Conservation (phyloP, 2,113 vertebrate genomes). For the Hippocampus barbouri region DNA sequence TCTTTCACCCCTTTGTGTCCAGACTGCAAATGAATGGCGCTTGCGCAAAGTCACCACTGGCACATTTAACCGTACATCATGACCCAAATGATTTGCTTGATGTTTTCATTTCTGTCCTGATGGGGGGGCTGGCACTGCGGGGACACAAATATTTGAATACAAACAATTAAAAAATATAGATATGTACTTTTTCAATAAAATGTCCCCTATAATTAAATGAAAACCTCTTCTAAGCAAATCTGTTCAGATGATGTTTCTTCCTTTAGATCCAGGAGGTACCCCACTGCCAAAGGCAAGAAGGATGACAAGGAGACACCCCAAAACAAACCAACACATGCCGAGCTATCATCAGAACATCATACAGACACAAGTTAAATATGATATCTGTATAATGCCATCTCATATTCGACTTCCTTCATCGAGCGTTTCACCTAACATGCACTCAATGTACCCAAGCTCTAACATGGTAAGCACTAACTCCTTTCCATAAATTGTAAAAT, state of each 20-base stretch:
- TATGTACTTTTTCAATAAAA: too few species aligned
- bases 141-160: too few species aligned
- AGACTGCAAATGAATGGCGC: too few species aligned
- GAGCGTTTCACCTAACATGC: neutral
- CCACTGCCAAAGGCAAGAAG: slow-evolving; percentile 8
- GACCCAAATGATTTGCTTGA: too few species aligned
- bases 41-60: too few species aligned
- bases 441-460: neutral
- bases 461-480: too few species aligned
- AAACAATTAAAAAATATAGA: too few species aligned
- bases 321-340: neutral
- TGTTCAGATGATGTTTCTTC: slow-evolving; percentile 12
- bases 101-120: too few species aligned
- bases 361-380: neutral
- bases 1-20: too few species aligned
- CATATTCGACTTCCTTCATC: neutral
- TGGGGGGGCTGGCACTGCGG: too few species aligned
- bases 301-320: slow-evolving; percentile 6
- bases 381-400: neutral
- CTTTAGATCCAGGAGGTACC: slow-evolving; percentile 24
- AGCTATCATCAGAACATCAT: neutral
- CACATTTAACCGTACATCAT: too few species aligned
- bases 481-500: too few species aligned
- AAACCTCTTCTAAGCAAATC: neutral
- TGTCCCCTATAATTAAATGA: neutral